Evolutionary conservation across 2,888 invertebrate species (phyloP), one percentile per base, ranked within the genome.

Genomic region (Pristionchus exspectatus): DNA sequence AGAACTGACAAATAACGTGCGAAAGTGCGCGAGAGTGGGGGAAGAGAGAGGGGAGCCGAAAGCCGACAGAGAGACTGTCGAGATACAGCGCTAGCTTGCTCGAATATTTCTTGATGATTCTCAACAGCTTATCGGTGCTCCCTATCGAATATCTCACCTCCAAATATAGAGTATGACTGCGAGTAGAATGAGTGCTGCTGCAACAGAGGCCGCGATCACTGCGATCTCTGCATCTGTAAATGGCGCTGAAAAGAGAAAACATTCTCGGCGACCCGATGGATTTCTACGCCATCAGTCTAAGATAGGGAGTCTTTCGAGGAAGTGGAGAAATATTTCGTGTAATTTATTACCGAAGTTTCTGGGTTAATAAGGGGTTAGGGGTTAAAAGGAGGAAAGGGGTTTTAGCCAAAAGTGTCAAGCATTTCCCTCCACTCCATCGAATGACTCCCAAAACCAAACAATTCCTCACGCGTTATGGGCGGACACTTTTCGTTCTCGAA

Each of bases 171-270:
- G 85, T 54, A 91, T 90, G 18, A 92, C 90, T 21, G 66, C 90
- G n/a, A 90, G 72, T 16, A 92, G 66, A 38, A 91, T 56, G 14
- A 91, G 0, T 50, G 90, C 90, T 5, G 91, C 91, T 24, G 86
- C 91, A 33, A 74, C 88, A n/a, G 91, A 91, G 18, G 91, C 91
- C 27, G 77, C 89, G 50, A 92, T 91, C 21, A 92, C 30, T 86
- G 91, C 89, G 88, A 92, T 91, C 86, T 91, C 92, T 90, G 90
- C 87, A 90, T 92, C 92, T 92, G 72, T 77, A 77, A 88, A 77
- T 88, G 72, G 88, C 77, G 88, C 88, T 88, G 77, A 77, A 88
- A 88, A 88, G 77, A 59, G 88, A 88, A 16, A 69, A 66, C 72
- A 30, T 87, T 87, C 87, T 24, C 54, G 87, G 84, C 59, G 50